These are phyloP conservation scores for Hemicordylus capensis DNA, from an alignment of 2,113 vertebrate genomes.

Conservation along the genomic window DNA sequence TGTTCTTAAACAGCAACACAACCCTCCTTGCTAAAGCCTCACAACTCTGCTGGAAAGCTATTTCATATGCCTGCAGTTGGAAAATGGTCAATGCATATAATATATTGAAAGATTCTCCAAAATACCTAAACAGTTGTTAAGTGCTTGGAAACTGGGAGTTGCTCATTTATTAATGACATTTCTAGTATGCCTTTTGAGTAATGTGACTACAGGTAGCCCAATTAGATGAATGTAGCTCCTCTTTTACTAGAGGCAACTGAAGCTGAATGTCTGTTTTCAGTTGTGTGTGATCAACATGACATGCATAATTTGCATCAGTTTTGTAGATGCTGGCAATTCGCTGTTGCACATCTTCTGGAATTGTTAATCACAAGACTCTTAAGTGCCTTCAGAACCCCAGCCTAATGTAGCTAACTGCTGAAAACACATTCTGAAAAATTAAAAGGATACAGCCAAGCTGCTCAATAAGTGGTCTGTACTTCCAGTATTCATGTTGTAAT, in stretches of 20 bases:
- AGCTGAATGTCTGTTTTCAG: background rate
- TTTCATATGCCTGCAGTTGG: background rate
- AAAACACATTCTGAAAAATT: background rate
- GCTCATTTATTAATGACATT: background rate
- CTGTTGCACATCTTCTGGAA: background rate
- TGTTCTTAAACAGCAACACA: background rate
- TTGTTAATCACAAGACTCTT: background rate
- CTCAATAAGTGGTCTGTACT: background rate
- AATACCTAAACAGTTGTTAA: background rate
- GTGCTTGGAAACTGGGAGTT: background rate
- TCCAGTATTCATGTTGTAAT: background rate
- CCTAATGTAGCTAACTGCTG: background rate
- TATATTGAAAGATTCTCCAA: background rate
- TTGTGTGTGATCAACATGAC: background rate
- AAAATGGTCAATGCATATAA: background rate
- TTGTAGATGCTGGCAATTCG: background rate
- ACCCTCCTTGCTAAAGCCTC: background rate
- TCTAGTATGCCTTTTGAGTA: background rate
- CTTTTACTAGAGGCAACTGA: background rate
- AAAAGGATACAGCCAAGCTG: background rate
- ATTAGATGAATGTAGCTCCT: background rate
- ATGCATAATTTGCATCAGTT: background rate
- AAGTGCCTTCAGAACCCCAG: background rate
- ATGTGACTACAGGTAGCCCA: background rate
- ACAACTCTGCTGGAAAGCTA: no score